Conservation (phyloP, 2,888 invertebrate species). For the Chloroclystis v-ata region DNA sequence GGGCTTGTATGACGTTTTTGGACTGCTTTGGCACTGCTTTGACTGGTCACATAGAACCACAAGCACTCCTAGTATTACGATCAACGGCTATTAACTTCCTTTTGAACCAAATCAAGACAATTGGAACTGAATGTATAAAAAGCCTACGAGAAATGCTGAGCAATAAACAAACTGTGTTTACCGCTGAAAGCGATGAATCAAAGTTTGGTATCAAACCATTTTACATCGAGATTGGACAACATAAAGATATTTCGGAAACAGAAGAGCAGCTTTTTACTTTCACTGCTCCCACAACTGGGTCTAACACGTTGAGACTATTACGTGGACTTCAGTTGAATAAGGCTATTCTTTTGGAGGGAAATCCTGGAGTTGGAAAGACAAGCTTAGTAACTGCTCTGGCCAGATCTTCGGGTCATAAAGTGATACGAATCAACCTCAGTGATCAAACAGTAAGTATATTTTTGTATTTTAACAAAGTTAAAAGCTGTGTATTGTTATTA, state of each 20-base stretch:
- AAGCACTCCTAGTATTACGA: conserved; percentile 63
- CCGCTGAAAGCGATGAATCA: conserved; percentile 49
- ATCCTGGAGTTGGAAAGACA: conserved; percentile 99
- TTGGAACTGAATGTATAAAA: conserved; percentile 57
- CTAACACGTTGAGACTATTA: conserved; percentile 90
- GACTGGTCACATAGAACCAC: conserved; percentile 82
- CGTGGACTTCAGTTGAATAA: conserved; percentile 94
- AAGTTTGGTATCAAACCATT: conserved; percentile 89
- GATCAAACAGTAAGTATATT: conserved; percentile 92
- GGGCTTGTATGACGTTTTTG: conserved; percentile 92
- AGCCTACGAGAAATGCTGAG: conserved; percentile 47
- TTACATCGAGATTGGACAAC: conserved; percentile 79
- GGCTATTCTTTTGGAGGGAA: conserved; percentile 96
- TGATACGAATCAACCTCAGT: conserved; percentile 96
- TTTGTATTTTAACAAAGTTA: not conserved
- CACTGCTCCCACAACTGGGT: conserved; percentile 85
- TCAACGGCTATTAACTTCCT: conserved; percentile 78
- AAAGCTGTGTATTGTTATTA: too few relatives aligned
- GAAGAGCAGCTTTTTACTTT: conserved; percentile 80
- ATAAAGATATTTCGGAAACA: conserved; percentile 34
- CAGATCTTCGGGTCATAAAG: conserved; percentile 86
- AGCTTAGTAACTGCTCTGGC: conserved; percentile 95
- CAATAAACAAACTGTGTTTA: conserved; percentile 51
- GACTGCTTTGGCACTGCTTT: conserved; percentile 94
- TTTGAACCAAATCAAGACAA: conserved; percentile 67